A percentile compares a stretch with the other conserved stretches of the same genome.
These are phyloP conservation scores for Ardeotis arabs DNA, from an alignment of 2,113 vertebrate genomes.

Conservation along the genomic window DNA sequence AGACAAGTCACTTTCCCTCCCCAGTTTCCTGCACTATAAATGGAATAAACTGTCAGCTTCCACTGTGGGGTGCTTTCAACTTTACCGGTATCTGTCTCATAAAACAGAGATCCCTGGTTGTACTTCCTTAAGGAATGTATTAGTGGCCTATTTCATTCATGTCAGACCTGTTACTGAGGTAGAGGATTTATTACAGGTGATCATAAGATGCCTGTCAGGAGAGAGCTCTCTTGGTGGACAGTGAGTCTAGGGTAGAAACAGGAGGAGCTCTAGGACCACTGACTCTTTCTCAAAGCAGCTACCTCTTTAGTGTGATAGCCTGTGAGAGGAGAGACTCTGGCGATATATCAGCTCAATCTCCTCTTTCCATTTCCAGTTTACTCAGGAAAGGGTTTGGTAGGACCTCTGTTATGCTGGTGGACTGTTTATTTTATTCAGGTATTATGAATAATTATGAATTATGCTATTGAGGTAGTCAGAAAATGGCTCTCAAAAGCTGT, in stretches of 20 bases:
- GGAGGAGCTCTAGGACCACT: background rate
- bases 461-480: background rate
- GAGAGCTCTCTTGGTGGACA: background rate
- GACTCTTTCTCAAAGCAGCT: background rate
- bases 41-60: background rate
- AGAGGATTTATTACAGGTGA: background rate
- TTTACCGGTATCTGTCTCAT: background rate
- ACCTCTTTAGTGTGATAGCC: rapidly evolving
- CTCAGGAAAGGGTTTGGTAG: background rate
- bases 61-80: background rate
- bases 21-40: background rate
- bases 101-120: background rate
- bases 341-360: background rate
- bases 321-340: background rate
- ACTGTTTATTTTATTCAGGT: background rate
- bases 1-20: background rate
- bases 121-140: background rate
- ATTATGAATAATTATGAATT: too few species aligned
- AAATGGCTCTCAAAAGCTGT: background rate
- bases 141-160: background rate
- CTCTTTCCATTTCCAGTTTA: background rate
- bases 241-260: background rate
- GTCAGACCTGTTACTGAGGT: background rate
- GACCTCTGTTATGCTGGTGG: background rate
- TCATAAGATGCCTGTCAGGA: background rate